Percentiles rank a stretch among this genome's conserved stretches.
phyloP scores from a whole-genome alignment of 2,888 invertebrate genomes.

The Rhingia rostrata region DNA sequence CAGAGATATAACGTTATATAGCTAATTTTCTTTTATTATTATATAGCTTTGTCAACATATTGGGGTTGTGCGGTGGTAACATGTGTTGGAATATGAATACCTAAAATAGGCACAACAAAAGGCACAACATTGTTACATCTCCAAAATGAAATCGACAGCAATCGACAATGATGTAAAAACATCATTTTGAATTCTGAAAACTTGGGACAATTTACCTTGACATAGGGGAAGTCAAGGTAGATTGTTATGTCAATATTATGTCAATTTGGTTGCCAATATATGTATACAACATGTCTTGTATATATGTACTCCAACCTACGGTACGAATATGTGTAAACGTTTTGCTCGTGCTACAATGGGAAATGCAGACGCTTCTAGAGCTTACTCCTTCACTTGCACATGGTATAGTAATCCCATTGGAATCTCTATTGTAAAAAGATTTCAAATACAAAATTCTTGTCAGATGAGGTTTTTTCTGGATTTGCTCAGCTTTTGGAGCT shows the following conservation, averaged over 20 bases:
- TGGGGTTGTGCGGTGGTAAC: no score
- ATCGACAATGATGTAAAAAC: no score
- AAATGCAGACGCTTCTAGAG: slow-evolving; percentile 37
- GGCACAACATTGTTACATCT: no score
- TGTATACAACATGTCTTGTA: background rate
- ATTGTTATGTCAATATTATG: background rate
- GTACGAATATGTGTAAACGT: background rate
- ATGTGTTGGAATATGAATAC: no score
- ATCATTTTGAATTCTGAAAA: background rate
- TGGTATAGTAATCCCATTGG: slow-evolving; percentile 59
- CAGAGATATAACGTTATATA: no score
- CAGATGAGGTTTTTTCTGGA: slow-evolving; percentile 57
- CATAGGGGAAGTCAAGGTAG: background rate
- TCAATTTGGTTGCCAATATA: slow-evolving; percentile 12
- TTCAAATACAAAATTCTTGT: slow-evolving; percentile 72
- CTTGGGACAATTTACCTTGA: background rate
- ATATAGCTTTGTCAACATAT: no score
- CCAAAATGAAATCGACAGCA: no score
- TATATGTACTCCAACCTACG: background rate
- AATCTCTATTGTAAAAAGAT: slow-evolving; percentile 69
- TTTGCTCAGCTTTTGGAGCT: slow-evolving; percentile 64
- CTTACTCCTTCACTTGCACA: slow-evolving; percentile 21
- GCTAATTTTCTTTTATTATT: no score
- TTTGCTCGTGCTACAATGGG: slow-evolving; percentile 32
- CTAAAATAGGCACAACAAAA: no score